Percentiles rank a stretch among this genome's conserved stretches.
phyloP scores from a whole-genome alignment of 2,888 invertebrate genomes.

The Stramonita haemastoma region DNA sequence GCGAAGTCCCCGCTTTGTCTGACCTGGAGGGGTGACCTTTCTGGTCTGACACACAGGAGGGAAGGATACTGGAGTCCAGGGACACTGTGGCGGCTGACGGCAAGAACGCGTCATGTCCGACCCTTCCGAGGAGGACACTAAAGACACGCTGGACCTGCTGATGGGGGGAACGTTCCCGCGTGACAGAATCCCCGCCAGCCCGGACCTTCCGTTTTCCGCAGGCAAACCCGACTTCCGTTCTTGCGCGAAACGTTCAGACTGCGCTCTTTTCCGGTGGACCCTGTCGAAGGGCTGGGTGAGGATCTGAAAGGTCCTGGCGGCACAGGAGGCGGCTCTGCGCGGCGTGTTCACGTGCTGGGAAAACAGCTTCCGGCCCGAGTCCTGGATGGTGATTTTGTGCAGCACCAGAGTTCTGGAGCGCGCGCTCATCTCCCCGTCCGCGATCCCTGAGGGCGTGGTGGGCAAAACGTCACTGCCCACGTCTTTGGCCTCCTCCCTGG shows the following conservation, averaged over 20 bases:
- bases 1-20: background rate
- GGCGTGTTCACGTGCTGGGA: slow-evolving; percentile 21
- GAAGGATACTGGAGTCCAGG: background rate
- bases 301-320: background rate
- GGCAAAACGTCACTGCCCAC: background rate
- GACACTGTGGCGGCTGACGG: background rate
- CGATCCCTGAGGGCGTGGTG: background rate
- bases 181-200: background rate
- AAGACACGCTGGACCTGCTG: background rate
- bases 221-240: background rate
- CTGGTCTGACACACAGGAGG: background rate
- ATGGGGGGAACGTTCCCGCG: background rate
- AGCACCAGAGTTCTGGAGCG: slow-evolving; percentile 38
- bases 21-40: background rate
- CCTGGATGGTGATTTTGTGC: slow-evolving; percentile 45
- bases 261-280: background rate
- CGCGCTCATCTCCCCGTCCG: background rate
- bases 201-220: background rate
- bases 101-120: background rate
- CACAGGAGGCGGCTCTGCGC: background rate
- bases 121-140: background rate
- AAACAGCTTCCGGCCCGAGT: slow-evolving; percentile 14
- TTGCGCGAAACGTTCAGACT: background rate
- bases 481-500: background rate
- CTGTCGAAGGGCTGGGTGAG: slow-evolving; percentile 24